A percentile compares a stretch with the other conserved stretches of the same genome.
These are phyloP conservation scores for Lasius platythorax DNA, from an alignment of 2,888 invertebrate species.

Conservation along the genomic window DNA sequence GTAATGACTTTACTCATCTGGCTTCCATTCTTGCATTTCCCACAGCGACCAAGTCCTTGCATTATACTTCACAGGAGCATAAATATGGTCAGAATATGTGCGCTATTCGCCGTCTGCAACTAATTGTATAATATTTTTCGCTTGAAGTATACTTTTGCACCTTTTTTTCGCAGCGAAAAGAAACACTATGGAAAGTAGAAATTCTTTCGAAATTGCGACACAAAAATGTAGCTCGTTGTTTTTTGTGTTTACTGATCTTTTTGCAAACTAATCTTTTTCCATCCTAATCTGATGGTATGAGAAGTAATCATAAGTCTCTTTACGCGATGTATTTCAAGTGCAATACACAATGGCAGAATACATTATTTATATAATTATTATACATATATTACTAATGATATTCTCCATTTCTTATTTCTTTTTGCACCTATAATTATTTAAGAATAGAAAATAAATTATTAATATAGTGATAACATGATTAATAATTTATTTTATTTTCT, in stretches of 20 bases:
- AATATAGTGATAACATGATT: not conserved
- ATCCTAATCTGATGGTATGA: not conserved
- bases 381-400: not conserved
- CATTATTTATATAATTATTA: not conserved
- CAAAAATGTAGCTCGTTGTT: conserved; percentile 10
- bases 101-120: conserved; percentile 40
- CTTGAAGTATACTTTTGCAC: conserved; percentile 27
- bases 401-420: not conserved
- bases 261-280: not conserved
- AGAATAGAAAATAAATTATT: not conserved
- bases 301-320: not conserved
- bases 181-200: conserved; percentile 8
- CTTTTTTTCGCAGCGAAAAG: not conserved
- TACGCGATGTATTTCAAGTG: not conserved
- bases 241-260: not conserved
- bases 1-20: conserved; percentile 78
- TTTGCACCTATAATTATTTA: not conserved
- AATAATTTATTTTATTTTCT: too few relatives aligned
- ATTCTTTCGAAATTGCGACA: conserved; percentile 41
- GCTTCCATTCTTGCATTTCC: conserved; percentile 69
- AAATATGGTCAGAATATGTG: conserved; percentile 55
- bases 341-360: not conserved
- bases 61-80: conserved; percentile 55
- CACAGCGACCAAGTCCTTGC: conserved; percentile 52
- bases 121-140: conserved; percentile 51